phyloP scores from a whole-genome alignment of 1,140 invertebrate genomes.

The Lordiphosa mommai region DNA sequence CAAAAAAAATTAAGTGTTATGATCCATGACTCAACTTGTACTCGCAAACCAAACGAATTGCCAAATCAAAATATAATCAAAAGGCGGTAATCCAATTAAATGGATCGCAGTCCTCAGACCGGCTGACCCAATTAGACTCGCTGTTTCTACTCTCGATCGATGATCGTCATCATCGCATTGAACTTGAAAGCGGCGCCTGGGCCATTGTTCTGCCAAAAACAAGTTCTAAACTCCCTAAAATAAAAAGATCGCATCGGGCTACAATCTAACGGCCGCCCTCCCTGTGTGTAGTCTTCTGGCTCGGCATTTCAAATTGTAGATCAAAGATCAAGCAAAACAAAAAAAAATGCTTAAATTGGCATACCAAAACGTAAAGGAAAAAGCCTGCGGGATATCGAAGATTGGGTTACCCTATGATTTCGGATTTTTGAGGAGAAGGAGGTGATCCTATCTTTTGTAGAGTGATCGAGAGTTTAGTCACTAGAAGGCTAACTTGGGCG shows the following conservation, averaged over 20 bases:
- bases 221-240: conserved; percentile 67
- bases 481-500: not conserved
- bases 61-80: conserved; percentile 46
- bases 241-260: conserved; percentile 56
- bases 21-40: conserved; percentile 5
- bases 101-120: conserved; percentile 47
- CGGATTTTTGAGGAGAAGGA: not conserved
- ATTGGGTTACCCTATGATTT: conserved; percentile 54
- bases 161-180: conserved; percentile 32
- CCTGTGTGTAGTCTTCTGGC: conserved; percentile 15
- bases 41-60: not conserved
- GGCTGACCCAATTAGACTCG: conserved; percentile 73
- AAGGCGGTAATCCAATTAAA: conserved; percentile 79
- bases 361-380: conserved; percentile 48
- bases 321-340: conserved; percentile 74
- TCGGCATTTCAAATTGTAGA: conserved; percentile 76
- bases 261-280: conserved; percentile 71
- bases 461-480: conserved; percentile 14
- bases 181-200: conserved; percentile 73
- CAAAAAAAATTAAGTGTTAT: not conserved
- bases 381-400: conserved; percentile 43
- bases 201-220: conserved; percentile 65
- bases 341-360: conserved; percentile 66
- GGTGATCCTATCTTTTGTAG: no score
- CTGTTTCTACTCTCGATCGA: conserved; percentile 36